Evolutionary conservation across 1,140 invertebrate genomes (phyloP), one percentile per base, ranked within the genome.

Genomic region (Drosophila novamexicana): DNA sequence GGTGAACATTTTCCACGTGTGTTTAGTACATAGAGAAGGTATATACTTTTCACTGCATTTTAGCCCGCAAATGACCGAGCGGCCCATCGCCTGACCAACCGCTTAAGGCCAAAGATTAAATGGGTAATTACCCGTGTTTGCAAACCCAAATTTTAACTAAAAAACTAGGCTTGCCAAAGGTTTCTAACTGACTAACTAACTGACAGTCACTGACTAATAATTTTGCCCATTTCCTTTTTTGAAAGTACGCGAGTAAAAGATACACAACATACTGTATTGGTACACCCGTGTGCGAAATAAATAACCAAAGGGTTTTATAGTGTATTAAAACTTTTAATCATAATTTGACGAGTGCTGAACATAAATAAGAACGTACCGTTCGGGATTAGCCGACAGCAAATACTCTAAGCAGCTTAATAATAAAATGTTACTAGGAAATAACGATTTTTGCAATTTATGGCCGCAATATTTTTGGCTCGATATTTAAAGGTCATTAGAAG

Each of bases 91-190:
- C 79, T 77, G 67, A 75, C 71, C 62, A 74, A 82, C 69, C 53
- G 56, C 68, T 76, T 76, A 74, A 84, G 67, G 78, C 57, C 59
- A 69, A 58, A 84, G 79, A 82, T 81, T 88, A 82, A 88, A 59
- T 73, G 63, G 58, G 70, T 78, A 86, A 86, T 86, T 86, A 88
- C 76, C 68, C 81, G 72, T 77, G 68, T 63, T 68, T 74, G 79
- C 74, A 77, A 53, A 44, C 63, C 32, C 50, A 79, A 79, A 53
- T 45, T 40, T 64, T 40, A 73, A 39, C 64, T 44, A 22, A 57
- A 49, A 45, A 63, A 59, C 32, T 32, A 9, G 32, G 32, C 32
- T 58, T 14, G 14, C 14, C n/a, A 14, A 59, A 45, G 34, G 36
- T 42, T 22, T 18, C 36, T 18, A 7, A 45, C 12, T 18, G 7